Percentiles rank a stretch among this genome's conserved stretches.
Conservation (phyloP, 2,888 invertebrate genomes). For the Rhagonycha fulva region DNA sequence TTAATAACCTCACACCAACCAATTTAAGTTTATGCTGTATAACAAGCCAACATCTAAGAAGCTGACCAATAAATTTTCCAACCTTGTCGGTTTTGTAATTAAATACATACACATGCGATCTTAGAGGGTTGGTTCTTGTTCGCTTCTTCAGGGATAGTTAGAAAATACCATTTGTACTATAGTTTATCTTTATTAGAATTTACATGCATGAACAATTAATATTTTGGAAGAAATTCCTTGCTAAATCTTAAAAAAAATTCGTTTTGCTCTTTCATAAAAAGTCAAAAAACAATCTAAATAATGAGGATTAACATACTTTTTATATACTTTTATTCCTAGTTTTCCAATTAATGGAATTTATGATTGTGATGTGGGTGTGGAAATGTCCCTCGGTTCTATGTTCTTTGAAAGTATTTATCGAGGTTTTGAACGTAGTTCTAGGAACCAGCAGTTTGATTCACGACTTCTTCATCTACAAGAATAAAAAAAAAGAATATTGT, state of each 20-base stretch:
- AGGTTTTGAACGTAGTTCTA: no score
- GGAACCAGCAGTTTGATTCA: no score
- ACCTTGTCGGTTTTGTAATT: constrained; percentile 41
- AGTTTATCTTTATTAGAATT: constrained; percentile 2
- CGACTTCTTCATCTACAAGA: no score
- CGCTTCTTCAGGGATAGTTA: constrained; percentile 5
- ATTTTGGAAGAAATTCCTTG: neutral
- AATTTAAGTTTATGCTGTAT: constrained; percentile 31
- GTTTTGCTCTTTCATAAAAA: no score
- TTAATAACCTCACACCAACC: constrained; percentile 20
- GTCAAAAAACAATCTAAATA: no score
- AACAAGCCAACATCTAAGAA: constrained; percentile 37
- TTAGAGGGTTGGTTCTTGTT: constrained; percentile 26
- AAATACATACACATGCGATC: constrained; percentile 37
- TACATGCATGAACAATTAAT: neutral
- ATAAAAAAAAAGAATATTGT: no score
- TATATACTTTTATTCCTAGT: no score
- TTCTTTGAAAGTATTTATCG: no score
- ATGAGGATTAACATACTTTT: no score
- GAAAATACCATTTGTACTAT: neutral
- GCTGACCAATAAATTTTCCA: constrained; percentile 41
- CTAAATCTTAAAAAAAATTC: neutral
- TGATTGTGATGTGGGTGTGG: no score
- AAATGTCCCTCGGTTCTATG: no score
- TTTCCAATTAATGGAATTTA: no score